A percentile compares a stretch with the other conserved stretches of the same genome.
These are phyloP conservation scores for Choristoneura rosaceana DNA, from an alignment of 2,888 invertebrate species.

Conservation along the genomic window DNA sequence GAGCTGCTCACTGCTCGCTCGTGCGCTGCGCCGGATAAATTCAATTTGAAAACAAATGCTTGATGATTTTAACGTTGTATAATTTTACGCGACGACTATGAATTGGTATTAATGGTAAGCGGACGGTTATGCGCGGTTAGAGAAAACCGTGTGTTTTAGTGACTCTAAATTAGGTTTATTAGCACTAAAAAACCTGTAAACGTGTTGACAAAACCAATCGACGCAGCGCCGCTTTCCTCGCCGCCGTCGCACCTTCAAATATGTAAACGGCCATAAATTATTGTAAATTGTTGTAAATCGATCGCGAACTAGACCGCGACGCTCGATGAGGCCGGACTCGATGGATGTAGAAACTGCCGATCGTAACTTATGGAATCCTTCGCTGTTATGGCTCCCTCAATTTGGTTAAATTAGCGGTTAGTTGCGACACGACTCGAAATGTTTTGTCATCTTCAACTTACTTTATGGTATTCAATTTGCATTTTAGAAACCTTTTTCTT, in stretches of 20 bases:
- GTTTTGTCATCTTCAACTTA: conserved; percentile 30
- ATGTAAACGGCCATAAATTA: conserved; percentile 27
- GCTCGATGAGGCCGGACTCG: conserved; percentile 2
- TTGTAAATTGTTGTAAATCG: conserved; percentile 26
- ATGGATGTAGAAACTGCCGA: conserved; percentile 2
- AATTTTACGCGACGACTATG: not conserved
- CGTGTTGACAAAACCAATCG: not conserved
- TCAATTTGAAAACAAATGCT: conserved; percentile 4
- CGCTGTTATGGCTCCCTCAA: conserved; percentile 6
- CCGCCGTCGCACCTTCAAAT: not conserved
- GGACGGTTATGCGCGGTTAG: too few relatives aligned
- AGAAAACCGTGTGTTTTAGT: too few relatives aligned
- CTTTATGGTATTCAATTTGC: conserved; percentile 27
- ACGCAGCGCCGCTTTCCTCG: not conserved
- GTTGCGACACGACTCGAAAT: not conserved
- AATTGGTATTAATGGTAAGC: not conserved
- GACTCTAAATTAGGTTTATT: not conserved
- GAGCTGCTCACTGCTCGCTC: conserved; percentile 4
- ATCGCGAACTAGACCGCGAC: conserved; percentile 24
- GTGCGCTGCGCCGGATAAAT: not conserved
- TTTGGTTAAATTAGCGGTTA: conserved; percentile 31
- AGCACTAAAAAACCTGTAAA: not conserved
- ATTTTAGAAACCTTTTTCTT: conserved; percentile 14
- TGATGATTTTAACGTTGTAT: not conserved
- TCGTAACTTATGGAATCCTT: conserved; percentile 18